These are phyloP conservation scores for Exocentrus adspersus DNA, from an alignment of 2,888 invertebrate genomes.

Conservation along the genomic window DNA sequence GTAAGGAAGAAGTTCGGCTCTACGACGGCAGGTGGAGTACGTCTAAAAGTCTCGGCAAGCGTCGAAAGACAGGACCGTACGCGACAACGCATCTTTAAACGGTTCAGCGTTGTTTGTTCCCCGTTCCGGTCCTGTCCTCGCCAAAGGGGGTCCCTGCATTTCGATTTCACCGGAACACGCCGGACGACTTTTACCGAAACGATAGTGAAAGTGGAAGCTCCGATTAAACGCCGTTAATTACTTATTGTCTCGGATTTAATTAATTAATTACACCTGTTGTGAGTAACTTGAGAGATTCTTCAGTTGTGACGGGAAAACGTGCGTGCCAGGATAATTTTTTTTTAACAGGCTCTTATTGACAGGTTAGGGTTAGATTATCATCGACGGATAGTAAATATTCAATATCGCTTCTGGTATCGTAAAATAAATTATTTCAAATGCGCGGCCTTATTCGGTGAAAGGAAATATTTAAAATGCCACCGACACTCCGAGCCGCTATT, in stretches of 20 bases:
- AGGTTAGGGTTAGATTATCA: too few species aligned
- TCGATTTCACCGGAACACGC: constrained; percentile 1
- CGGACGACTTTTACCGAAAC: not conserved
- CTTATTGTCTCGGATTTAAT: too few species aligned
- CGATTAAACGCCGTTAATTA: not conserved
- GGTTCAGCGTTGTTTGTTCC: not conserved
- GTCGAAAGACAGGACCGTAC: too few species aligned
- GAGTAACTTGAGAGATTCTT: too few species aligned
- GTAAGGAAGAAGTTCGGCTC: too few species aligned
- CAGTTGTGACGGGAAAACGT: not conserved
- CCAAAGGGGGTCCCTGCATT: too few species aligned
- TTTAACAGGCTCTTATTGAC: too few species aligned
- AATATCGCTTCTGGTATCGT: too few species aligned
- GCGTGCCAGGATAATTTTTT: not conserved
- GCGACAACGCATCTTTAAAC: too few species aligned
- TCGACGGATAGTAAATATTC: not conserved
- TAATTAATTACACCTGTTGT: not conserved
- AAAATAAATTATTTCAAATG: constrained; percentile 1
- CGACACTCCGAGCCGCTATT: not conserved
- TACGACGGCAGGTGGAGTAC: constrained; percentile 15
- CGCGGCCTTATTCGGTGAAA: not conserved
- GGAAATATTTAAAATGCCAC: constrained; percentile 3
- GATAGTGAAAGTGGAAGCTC: not conserved
- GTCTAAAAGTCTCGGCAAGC: too few species aligned
- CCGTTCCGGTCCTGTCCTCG: too few species aligned